Conservation (phyloP, 2,797 vertebrate genomes). For the Chromis chromis region DNA sequence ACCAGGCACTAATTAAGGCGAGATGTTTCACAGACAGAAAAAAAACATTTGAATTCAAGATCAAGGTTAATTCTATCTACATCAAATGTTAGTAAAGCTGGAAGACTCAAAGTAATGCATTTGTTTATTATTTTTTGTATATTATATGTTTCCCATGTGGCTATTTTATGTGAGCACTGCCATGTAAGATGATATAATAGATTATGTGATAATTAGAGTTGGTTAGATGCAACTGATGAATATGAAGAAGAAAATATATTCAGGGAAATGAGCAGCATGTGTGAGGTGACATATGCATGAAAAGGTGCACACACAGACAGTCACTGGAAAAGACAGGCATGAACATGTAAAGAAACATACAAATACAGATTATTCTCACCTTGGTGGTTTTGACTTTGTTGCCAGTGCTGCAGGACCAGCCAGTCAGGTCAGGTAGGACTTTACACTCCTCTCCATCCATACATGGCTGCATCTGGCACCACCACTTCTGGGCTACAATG, state of each 20-base stretch:
- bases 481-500: conserved; percentile 88
- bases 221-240: not conserved
- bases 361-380: conserved; percentile 70
- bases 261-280: not conserved
- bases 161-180: conserved; percentile 31
- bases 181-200: conserved; percentile 43
- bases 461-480: conserved; percentile 88
- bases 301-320: not conserved
- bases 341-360: not conserved
- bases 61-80: conserved; percentile 29
- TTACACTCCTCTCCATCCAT: conserved; percentile 88
- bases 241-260: not conserved
- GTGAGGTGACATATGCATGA: not conserved
- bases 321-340: not conserved
- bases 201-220: conserved; percentile 17
- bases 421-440: conserved; percentile 85
- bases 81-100: conserved; percentile 37
- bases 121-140: conserved; percentile 28
- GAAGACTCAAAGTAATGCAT: conserved; percentile 14
- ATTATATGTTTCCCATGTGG: conserved; percentile 26
- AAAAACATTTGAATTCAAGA: conserved; percentile 28
- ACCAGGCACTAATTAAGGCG: conserved; percentile 36
- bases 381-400: conserved; percentile 90
- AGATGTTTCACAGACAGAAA: conserved; percentile 7
- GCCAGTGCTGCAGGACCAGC: conserved; percentile 88